phyloP scores from a whole-genome alignment of 2,113 vertebrate species.

The Ceyx cyanopectus region DNA sequence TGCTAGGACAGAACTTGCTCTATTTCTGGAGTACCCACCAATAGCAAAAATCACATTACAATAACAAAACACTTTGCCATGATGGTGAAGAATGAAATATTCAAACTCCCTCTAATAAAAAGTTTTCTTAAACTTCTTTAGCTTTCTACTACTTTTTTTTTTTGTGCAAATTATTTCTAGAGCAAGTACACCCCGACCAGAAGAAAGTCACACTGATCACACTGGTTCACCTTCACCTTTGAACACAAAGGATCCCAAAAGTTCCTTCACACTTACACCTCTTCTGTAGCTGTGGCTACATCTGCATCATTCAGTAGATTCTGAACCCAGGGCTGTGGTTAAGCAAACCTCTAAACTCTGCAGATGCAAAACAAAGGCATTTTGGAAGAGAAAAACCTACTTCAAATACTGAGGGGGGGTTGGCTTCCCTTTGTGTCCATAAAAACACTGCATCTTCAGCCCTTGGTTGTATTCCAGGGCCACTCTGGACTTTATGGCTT shows the following conservation, averaged over 20 bases:
- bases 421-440: neutral
- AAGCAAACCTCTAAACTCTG: neutral
- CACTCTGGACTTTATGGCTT: neutral
- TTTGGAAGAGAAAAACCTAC: neutral
- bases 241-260: neutral
- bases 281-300: neutral
- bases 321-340: neutral
- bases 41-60: conserved; percentile 23
- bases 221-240: neutral
- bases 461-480: neutral
- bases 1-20: neutral
- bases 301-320: neutral
- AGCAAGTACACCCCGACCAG: neutral
- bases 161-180: neutral
- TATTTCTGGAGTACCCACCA: conserved; percentile 39
- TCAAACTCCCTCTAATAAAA: neutral
- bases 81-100: neutral
- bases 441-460: neutral
- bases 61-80: neutral
- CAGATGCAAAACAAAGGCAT: neutral
- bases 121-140: neutral
- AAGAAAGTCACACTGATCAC: neutral
- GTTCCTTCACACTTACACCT: neutral
- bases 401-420: accelerated
- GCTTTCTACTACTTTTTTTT: neutral